Evolutionary conservation across 2,888 invertebrate species (phyloP), one percentile per base, ranked within the genome.

Genomic region (Aphodius granarius): DNA sequence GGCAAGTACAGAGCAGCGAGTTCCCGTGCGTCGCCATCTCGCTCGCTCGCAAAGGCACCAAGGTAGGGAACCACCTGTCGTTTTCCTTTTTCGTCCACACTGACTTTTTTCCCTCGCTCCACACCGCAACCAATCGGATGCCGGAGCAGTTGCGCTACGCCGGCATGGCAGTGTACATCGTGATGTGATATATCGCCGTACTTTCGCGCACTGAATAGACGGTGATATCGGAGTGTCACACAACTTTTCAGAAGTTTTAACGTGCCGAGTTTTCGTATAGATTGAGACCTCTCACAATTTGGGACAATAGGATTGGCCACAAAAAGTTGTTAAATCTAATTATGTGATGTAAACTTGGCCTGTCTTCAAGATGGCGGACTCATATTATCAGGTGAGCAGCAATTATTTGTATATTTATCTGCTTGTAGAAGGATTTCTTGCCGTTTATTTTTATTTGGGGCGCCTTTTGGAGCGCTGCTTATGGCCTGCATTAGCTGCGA

Each of bases 341-440:
- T 75, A 77, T 81, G 84, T 83, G 82, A 84, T 83, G 83, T 83
- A 81, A 84, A 83, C 81, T 82, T 81, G 78, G 78, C 72, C 76
- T 79, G 77, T 73, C 79, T 83, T 80, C 90, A 91, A 91, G 88
- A 91, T 91, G 91, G 91, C 91, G 88, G 91, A 91, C 88, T 90
- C 91, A 81, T 91, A 91, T 89, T 91, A 91, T 88, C 91, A 91
- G 91, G 91, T 91, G 89, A 90, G 89, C 79, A 75, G 65, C 23
- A 77, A 77, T 77, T 71, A 75, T 71, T 70, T 72, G 20, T 70
- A 71, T 74, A 74, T 77, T 77, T 77, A 76, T 68, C 72, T 74
- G 71, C 72, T 76, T 76, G 63, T 72, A 20, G n/a, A n/a, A n/a
- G 68, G 20, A 68, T 20, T 63, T 70, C 68, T 73, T 22, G 18